Evolutionary conservation across 2,113 vertebrate species (phyloP), one percentile per base, ranked within the genome.

Genomic region (Ptychochromis oligacanthus): DNA sequence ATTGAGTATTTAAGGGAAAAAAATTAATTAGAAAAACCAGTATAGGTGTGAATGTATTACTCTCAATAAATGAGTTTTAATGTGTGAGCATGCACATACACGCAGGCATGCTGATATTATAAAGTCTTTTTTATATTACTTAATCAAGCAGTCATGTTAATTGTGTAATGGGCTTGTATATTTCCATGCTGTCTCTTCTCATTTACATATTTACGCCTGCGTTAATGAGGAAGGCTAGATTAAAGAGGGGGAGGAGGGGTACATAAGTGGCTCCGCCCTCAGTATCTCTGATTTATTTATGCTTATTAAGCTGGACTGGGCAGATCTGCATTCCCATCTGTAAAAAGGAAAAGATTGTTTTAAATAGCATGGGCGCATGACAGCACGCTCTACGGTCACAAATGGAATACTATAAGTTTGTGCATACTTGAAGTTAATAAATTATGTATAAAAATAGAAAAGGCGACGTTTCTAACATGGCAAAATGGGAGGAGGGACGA

Each of bases 81-180:
- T 77, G 80, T 17, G 28, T 20, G 17, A 49, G 81, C 72, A n/a
- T 78, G 75, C 87, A 86, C 11, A 82, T 24, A 83, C 75, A 76
- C 57, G 59, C 49, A 1, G 75, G 26, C 67, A 56, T 28, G 61
- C 76, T 34, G 52, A 75, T 85, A 88, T 88, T 88, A 82, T 89
- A 84, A 90, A 92, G 82, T 88, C 84, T 82, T 80, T n/a, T 83
- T 77, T 89, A 79, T 91, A 90, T 91, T 91, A 85, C 89, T 93
- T 91, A 88, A 93, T 95, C 91, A 92, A 91, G 87, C 90, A 92
- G 91, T 92, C 89, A 86, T 86, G 91, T 91, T 93, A 94, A 94
- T 94, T 93, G 91, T 79, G 90, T 92, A 93, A 94, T 93, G 88
- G 91, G 87, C 91, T 92, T 90, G 92, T 93, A 91, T 93, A 83